Percentiles rank a stretch among this genome's conserved stretches.
These are phyloP conservation scores for Ataeniobius toweri DNA, from an alignment of 2,797 vertebrate genomes.

Conservation along the genomic window DNA sequence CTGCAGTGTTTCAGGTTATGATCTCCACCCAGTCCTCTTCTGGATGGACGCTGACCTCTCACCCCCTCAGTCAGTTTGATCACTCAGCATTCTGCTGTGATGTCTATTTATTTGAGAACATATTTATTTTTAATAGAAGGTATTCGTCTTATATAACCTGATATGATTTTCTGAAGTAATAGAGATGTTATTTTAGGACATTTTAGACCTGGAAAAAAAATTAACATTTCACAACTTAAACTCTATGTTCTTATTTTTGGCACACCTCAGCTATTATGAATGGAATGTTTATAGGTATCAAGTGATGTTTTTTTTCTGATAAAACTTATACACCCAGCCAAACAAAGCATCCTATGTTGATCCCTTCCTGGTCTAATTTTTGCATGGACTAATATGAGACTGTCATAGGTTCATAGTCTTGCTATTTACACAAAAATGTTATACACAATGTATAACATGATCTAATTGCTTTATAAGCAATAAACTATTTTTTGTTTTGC, in stretches of 20 bases:
- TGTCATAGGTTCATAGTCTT: too few species aligned
- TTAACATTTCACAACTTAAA: neutral
- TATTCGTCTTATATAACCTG: neutral
- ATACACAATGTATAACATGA: too few species aligned
- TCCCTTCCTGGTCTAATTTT: too few species aligned
- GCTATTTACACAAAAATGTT: too few species aligned
- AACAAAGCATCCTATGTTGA: too few species aligned
- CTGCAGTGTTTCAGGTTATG: conserved; percentile 42
- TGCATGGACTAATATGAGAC: too few species aligned
- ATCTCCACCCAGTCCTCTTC: conserved; percentile 19
- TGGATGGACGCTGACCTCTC: conserved; percentile 5
- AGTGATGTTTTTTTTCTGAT: neutral
- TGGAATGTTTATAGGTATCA: neutral
- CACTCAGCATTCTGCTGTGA: neutral
- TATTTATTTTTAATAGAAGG: conserved; percentile 36
- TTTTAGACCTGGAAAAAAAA: conserved; percentile 17
- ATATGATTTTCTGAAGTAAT: conserved; percentile 8
- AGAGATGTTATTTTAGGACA: conserved; percentile 11
- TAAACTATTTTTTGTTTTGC: neutral
- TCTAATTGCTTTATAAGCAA: too few species aligned
- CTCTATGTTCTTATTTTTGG: neutral
- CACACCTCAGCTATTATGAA: neutral
- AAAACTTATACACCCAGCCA: neutral
- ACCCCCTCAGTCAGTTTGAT: conserved; percentile 1
- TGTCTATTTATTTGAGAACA: conserved; percentile 14